Evolutionary conservation across 2,113 vertebrate species (phyloP), one percentile per base, ranked within the genome.

Genomic region (Lampris megalopsis): DNA sequence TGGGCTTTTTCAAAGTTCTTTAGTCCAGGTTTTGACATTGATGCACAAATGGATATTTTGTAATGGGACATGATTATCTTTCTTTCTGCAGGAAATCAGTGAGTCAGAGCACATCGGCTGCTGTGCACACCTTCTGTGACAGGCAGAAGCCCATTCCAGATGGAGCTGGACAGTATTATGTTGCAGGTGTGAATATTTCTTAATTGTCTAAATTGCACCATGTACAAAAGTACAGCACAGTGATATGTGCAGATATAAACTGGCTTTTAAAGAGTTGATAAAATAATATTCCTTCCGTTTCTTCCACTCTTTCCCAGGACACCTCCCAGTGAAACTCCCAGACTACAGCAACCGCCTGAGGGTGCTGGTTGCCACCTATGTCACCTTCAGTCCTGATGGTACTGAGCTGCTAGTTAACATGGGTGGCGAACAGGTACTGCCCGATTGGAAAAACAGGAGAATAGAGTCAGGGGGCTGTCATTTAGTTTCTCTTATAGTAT

Each of bases 371-470:
- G 97, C 97, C 79, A 99, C 98, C 0, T 99, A 99, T 0, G 97
- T 99, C 83, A 97, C 98, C 60, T 99, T 99, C 93, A 99, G 98
- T 83, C 98, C 98, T 1, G 98, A 97, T 38, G 98, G 98, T 82
- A 99, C 97, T 0, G 98, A 99, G 92, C 95, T 99, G 62, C 89
- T 99, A 2, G 98, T 99, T 79, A 99, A 99, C 93, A 99, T 99
- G 97, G 98, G 98, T 47, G 98, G 98, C 40, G 98, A 99, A 85
- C 98, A 99, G 97, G 98, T 99, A 87, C 75, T 2, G 43, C 9
- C 11, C 52, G 11, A 38, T 2, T 37, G 3, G 65, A 49, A 35
- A 49, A 60, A 78, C 40, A 48, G 38, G 1, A 24, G 5, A 52
- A 4, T 40, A 5, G 0, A 36, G 3, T 47, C 3, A 49, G 13